Base-by-base conservation (phyloP, 2,797 vertebrate genomes). In the Apogon talboti region DNA sequence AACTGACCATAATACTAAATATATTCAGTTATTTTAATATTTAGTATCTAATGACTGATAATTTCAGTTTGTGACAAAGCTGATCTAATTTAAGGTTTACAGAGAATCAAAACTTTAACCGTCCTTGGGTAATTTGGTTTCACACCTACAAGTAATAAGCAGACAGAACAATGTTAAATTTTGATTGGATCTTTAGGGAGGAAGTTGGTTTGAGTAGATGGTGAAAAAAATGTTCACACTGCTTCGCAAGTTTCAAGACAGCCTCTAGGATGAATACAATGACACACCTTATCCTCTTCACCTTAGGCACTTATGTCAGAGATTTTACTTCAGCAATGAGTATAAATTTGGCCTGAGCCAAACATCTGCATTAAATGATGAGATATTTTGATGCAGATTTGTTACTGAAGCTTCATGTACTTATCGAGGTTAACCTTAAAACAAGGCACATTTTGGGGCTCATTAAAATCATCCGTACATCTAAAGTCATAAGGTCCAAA, bases 271-370 rank as follows among this genome's bases (percentile, higher is more conserved):
- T 78, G 63, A 66, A 70, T 30, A 46, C 16, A 64, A 51, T 69
- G 59, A 54, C 30, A 65, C 19, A 56, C 37, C 18, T 68, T 18
- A 21, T 14, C 35, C 12, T 35, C 52, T 62, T 80, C 44, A 76
- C 33, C 7, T 72, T 74, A 70, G 83, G 74, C 70, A 73, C 48
- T 71, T 50, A 43, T 71, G 74, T 78, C 53, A 74, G 30, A 44
- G 51, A 54, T 33, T 77, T 48, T 38, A 28, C 47, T 64, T 44
- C 66, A 57, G 66, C 60, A 56, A 71, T 30, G 2, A 10, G 21
- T 40, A 48, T 59, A 60, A 77, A 65, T 51, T 28, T 61, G 47
- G 53, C 53, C 65, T 52, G 7, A 7, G 7, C 55, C 53, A 54
- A 19, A 69, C 11, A 61, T 58, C 24, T 9, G 5, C 45, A 30